Base-by-base conservation (phyloP, 37 sponge, comb jelly and placozoan genomes). In the Cladorhizidae sp. region DNA sequence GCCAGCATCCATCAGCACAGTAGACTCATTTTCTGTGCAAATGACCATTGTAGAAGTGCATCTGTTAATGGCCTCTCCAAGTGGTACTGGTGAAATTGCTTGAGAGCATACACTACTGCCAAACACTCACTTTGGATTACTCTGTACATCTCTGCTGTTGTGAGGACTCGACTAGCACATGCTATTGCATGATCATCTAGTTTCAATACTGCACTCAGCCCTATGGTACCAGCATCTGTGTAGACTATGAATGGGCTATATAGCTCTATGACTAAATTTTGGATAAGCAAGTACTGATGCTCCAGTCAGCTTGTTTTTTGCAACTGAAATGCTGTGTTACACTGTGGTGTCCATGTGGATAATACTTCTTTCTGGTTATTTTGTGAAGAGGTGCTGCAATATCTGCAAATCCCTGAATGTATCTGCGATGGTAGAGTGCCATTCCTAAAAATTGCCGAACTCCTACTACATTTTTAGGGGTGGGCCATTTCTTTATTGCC, bases 81-180 rank as follows among this genome's bases (percentile, higher is more conserved):
- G 7, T 79, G 73, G 40, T 86, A 86, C 23, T 70, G 75, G 14
- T 80, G 80, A 58, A 85, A 85, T 39, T 85, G 86, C 64, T 78
- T 85, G 20, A 78, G 33, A 35, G 72, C 86, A 42, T 29, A 70
- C 28, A 85, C 79, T 26, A 85, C 41, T 36, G 86, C 78, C 42
- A 77, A 52, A 28, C 63, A 64, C 56, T 75, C 69, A 62, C 74
- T 37, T 32, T 80, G 72, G 23, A 79, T 86, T 5, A 79, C 55
- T 29, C 87, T 72, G 64, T 86, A 86, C 11, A 79, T 21, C 74
- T 91, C 87, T 15, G 84, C 36, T 21, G 21, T 55, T 26, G 83
- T 75, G 23, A 91, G 69, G 57, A 73, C 41, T 17, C 86, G 68
- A 42, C 83, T 81, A 22, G 80, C 67, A 74, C 59, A 85, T 14